Evolutionary conservation across 1,140 invertebrate species (phyloP).

Genomic region (Diabrotica undecimpunctata): DNA sequence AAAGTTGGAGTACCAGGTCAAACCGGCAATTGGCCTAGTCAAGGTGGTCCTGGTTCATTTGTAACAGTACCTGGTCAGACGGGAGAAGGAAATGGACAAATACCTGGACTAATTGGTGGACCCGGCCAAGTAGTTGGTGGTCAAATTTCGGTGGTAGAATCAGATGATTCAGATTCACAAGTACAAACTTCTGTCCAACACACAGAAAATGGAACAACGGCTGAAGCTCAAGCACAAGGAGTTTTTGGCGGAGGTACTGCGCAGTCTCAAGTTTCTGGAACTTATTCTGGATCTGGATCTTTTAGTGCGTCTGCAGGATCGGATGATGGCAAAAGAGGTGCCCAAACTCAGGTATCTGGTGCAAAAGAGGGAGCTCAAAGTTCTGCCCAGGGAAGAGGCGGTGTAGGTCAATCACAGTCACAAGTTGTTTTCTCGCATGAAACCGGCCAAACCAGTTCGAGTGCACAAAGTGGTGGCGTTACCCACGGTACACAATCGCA

Average conservation of each 20-base stretch:
- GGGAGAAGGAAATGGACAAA: conserved; percentile 12
- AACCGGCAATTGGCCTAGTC: neutral
- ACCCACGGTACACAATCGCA: conserved; percentile 69
- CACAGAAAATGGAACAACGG: conserved; percentile 65
- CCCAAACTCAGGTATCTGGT: conserved; percentile 69
- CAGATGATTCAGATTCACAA: conserved; percentile 67
- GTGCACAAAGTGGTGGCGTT: conserved; percentile 67
- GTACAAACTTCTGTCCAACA: conserved; percentile 68
- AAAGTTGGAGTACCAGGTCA: neutral
- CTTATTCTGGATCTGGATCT: conserved; percentile 68
- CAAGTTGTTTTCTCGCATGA: conserved; percentile 70
- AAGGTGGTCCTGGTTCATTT: conserved; percentile 3
- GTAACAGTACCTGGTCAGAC: neutral
- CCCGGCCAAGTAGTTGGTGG: conserved; percentile 10
- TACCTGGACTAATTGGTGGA: conserved; percentile 5
- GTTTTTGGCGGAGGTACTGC: conserved; percentile 66
- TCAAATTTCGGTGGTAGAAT: conserved; percentile 28
- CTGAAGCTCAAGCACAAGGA: conserved; percentile 70
- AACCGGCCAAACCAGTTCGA: conserved; percentile 66
- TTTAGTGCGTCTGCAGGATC: conserved; percentile 80
- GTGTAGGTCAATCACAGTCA: conserved; percentile 70
- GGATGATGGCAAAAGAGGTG: conserved; percentile 67
- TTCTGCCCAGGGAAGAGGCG: conserved; percentile 67
- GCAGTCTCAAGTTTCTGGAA: conserved; percentile 75
- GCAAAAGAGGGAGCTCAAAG: conserved; percentile 69